Percentiles rank a stretch among this genome's conserved stretches.
These are phyloP conservation scores for Phoebastria nigripes DNA, from an alignment of 2,797 vertebrate species.

Conservation along the genomic window DNA sequence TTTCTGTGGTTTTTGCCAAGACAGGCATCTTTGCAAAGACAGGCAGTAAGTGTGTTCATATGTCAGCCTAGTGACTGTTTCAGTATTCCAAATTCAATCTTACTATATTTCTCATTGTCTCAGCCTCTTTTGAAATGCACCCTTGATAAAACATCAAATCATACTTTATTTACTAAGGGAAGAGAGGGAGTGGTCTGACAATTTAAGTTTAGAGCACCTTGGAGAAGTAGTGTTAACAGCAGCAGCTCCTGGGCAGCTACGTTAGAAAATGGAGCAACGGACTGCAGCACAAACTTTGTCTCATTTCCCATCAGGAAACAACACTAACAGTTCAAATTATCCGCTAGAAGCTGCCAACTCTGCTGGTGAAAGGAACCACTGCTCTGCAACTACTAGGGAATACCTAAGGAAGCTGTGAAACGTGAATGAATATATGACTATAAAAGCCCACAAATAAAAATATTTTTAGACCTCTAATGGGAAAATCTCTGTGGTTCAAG, in stretches of 20 bases:
- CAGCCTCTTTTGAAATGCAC: neutral
- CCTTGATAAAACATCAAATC: neutral
- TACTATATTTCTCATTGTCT: neutral
- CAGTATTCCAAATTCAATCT: neutral
- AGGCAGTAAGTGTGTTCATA: neutral
- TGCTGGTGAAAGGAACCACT: neutral
- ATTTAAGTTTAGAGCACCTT: neutral
- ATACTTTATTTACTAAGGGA: neutral
- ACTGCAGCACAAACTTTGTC: neutral
- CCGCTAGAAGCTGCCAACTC: slow-evolving; percentile 4
- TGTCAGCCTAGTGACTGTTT: neutral
- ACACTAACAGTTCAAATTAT: neutral
- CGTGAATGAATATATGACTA: rapidly evolving
- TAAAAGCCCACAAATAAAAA: neutral
- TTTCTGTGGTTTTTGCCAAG: neutral
- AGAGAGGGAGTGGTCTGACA: neutral
- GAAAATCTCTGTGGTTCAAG: neutral
- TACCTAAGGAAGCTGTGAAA: neutral
- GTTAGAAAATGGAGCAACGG: neutral
- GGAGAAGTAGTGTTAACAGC: neutral
- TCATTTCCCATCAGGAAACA: neutral
- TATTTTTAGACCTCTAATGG: neutral
- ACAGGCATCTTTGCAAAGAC: neutral
- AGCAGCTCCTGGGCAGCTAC: neutral
- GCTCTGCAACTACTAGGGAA: neutral